These are phyloP conservation scores for Gorsachius goisagi DNA, from an alignment of 2,113 vertebrate genomes.

Conservation along the genomic window DNA sequence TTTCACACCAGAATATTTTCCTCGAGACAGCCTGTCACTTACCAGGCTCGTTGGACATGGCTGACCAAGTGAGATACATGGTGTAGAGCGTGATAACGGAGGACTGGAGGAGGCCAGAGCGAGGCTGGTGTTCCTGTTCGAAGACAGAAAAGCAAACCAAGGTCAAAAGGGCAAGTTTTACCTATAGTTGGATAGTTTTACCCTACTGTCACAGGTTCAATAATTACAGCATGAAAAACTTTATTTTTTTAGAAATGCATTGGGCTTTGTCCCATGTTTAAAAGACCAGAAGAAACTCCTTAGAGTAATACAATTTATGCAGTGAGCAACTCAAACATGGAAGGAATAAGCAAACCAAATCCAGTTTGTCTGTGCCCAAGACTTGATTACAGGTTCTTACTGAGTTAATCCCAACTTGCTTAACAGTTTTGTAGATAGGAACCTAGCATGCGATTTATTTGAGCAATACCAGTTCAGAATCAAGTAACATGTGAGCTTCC, in stretches of 20 bases:
- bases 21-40: conserved; percentile 1
- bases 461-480: not conserved
- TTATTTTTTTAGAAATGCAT: not conserved
- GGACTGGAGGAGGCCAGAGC: conserved; percentile 92
- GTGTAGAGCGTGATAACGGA: conserved; percentile 92
- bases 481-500: not conserved
- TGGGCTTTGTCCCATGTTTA: not conserved
- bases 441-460: not conserved
- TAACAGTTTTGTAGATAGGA: not conserved
- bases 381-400: not conserved
- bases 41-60: conserved; percentile 94
- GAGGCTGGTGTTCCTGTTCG: conserved; percentile 82
- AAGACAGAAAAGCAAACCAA: not conserved
- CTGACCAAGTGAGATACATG: conserved; percentile 95
- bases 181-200: not conserved
- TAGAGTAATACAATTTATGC: not conserved
- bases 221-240: not conserved
- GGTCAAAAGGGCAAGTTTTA: not conserved
- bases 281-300: not conserved
- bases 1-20: not conserved
- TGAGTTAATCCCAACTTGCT: not conserved
- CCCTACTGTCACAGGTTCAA: not conserved
- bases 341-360: not conserved
- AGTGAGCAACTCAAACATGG: not conserved
- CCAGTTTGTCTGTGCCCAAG: not conserved